These are phyloP conservation scores for Onychomys torridus DNA, from an alignment of 2,797 vertebrate species.

Conservation along the genomic window DNA sequence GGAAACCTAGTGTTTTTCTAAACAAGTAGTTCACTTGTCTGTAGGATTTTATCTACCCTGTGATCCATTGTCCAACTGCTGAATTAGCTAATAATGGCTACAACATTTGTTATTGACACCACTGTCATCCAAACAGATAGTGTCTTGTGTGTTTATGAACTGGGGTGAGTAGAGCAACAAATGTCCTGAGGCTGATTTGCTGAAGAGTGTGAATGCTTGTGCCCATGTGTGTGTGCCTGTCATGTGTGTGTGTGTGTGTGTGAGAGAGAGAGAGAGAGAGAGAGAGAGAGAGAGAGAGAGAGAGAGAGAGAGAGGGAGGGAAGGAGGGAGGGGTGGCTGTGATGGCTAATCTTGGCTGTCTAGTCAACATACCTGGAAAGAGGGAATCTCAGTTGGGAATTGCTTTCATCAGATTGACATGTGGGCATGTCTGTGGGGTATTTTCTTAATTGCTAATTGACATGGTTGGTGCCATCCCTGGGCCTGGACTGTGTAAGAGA, in stretches of 20 bases:
- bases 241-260: background rate
- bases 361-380: too few relatives aligned
- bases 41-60: background rate
- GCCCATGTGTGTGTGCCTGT: background rate
- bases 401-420: background rate
- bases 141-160: background rate
- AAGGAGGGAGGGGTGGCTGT: too few relatives aligned
- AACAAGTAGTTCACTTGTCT: background rate
- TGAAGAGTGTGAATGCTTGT: background rate
- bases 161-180: background rate
- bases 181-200: background rate
- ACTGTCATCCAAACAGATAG: background rate
- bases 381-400: background rate
- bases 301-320: too few relatives aligned
- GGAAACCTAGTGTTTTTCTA: background rate
- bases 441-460: background rate
- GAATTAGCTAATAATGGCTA: background rate
- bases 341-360: background rate
- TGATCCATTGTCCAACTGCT: background rate
- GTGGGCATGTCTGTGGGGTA: background rate
- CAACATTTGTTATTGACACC: rapidly evolving
- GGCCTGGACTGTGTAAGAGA: background rate
- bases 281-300: too few relatives aligned
- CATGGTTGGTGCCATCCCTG: background rate
- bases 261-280: too few relatives aligned